Base-by-base conservation (phyloP, 2,888 invertebrate genomes). In the Ryuthela nishihirai region DNA sequence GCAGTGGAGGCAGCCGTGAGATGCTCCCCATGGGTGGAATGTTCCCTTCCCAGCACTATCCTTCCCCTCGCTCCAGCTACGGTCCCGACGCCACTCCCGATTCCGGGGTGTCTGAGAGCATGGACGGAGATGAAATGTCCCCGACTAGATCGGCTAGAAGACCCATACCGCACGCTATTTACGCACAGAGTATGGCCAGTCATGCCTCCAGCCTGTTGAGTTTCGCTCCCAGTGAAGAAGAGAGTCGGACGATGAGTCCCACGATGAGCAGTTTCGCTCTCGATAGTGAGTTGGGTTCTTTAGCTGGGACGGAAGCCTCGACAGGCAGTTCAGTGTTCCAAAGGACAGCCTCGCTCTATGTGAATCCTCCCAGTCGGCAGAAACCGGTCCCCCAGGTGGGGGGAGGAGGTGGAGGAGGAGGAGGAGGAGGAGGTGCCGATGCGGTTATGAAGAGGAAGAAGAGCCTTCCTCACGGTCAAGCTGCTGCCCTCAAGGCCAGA, bases 391-490 rank as follows among this genome's bases (percentile, higher is more conserved):
- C 18, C 10, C 34, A 26, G n/a, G 41, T 41, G 5, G 35, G 54
- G 36, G 34, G 52, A 47, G 49, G 64, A 42, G 66, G 68, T 52
- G 49, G 67, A 42, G 46, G 67, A 50, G 58, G 55, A 32, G 52
- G 54, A 23, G 62, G 83, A 85, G 72, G 73, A 69, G 36, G 12
- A 10, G 24, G 20, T 6, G 48, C 21, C 7, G 35, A 34, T 7
- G 17, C n/a, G n/a, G 43, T 38, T n/a, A 80, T 92, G 70, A 90
- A 89, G 77, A 83, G 91, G 69, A 93, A 95, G 79, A 98, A 98
- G 78, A 97, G 95, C 68, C 83, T 99, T 77, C 98, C 98, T 48
- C 97, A 98, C 78, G 74, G 79, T 35, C 71, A 71, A 48, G 82
- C 89, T 75, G 86, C 90, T 54, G 83, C 85, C 58, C 82, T 85